Evolutionary conservation across 1,140 invertebrate species (phyloP).

Genomic region (Diplogasteroides magnus): DNA sequence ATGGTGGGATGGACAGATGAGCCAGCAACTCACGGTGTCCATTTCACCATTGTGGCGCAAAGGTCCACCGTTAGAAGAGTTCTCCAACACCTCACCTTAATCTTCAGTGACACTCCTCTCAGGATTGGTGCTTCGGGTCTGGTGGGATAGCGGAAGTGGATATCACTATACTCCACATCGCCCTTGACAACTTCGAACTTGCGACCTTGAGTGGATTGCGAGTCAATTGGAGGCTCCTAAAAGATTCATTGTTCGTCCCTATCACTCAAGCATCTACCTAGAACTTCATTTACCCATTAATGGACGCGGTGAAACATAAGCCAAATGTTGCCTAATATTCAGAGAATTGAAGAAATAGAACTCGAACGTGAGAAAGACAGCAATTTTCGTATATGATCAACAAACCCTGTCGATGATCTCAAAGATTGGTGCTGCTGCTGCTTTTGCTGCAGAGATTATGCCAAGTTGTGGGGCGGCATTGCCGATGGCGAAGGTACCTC

Average conservation of each 20-base stretch:
- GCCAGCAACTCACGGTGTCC: no score
- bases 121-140: conserved; percentile 37
- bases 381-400: no score
- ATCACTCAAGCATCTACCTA: neutral
- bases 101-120: conserved; percentile 7
- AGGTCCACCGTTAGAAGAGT: no score
- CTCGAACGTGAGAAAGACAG: conserved; percentile 70
- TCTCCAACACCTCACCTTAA: no score
- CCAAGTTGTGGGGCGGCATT: no score
- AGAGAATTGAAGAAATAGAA: conserved; percentile 66
- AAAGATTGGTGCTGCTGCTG: conserved; percentile 71
- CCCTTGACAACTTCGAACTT: conserved; percentile 47
- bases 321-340: conserved; percentile 8
- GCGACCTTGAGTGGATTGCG: conserved; percentile 39
- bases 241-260: conserved; percentile 39
- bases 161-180: conserved; percentile 54
- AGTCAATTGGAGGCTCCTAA: no score
- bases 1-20: no score
- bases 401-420: no score
- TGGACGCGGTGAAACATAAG: no score
- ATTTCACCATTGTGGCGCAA: no score
- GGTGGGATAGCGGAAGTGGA: no score
- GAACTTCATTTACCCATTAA: neutral
- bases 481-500: conserved; percentile 66
- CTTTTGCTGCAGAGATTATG: conserved; percentile 72